Evolutionary conservation across 1,140 invertebrate species (phyloP), one percentile per base, ranked within the genome.

Genomic region (Dendrolimus kikuchii): DNA sequence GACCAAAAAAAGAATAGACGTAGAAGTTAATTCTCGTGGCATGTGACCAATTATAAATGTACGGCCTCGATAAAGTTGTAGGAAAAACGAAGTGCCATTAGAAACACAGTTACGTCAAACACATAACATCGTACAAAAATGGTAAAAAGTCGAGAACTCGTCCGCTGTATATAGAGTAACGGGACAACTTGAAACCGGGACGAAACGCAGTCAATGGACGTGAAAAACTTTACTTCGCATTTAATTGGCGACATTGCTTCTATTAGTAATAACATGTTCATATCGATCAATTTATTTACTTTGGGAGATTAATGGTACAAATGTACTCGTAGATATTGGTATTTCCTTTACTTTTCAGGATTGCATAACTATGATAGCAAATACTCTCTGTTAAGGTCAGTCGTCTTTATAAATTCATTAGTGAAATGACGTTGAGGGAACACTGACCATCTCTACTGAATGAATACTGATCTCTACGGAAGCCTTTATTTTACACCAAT

Each of bases 51-150:
- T 79, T 74, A 81, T 79, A 76, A 73, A 71, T 60, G 68, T 60
- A 58, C 61, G 69, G 63, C 68, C 71, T 68, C 60, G 60, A 67
- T 78, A 64, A 58, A 38, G 47, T 23, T 23, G 44, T 46, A 43
- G 56, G 73, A 77, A 83, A 84, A 81, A 79, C 68, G 62, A 53
- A 71, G 40, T 62, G 45, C 76, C 72, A 83, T 81, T 80, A 83
- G 67, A 83, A 68, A 55, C 67, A 79, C 75, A 84, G 77, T 81
- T 81, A 81, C 66, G 66, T 75, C 73, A 78, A 81, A 77, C 62
- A 68, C 44, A 70, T 69, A 71, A 70, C 65, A 66, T 68, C 57
- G 53, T 46, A 63, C 57, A 57, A 59, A 65, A 62, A 54, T 45
- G 61, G 51, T 60, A 70, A 70, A 74, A 74, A 65, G 61, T 65